Conservation (phyloP, 2,888 invertebrate genomes). For the Orthosia gracilis region DNA sequence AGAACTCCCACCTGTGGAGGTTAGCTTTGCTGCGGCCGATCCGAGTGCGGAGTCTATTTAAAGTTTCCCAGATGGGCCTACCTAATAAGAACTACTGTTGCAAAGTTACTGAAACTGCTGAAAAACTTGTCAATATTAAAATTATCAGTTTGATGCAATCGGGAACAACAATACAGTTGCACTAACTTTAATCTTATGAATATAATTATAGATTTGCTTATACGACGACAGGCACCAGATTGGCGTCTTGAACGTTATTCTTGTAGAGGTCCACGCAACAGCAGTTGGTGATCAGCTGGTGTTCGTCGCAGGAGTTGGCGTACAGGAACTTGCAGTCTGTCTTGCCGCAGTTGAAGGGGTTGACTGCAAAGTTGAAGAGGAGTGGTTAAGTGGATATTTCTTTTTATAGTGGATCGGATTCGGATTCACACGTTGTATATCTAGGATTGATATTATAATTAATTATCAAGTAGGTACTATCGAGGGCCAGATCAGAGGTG, state of each 20-base stretch:
- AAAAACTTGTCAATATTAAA: background rate
- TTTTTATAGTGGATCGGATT: background rate
- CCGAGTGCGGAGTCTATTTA: no score
- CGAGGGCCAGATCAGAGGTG: no score
- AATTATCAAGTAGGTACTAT: no score
- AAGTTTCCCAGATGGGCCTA: no score
- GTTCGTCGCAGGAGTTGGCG: slow-evolving; percentile 94
- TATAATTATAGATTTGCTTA: slow-evolving; percentile 23
- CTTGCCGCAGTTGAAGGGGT: slow-evolving; percentile 92
- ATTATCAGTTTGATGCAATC: slow-evolving; percentile 66
- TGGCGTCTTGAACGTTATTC: slow-evolving; percentile 68
- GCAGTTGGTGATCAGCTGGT: slow-evolving; percentile 93
- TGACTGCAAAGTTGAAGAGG: slow-evolving; percentile 72
- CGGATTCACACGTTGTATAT: background rate
- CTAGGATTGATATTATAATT: no score
- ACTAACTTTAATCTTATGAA: slow-evolving; percentile 29
- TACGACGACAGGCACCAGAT: slow-evolving; percentile 62
- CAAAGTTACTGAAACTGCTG: background rate
- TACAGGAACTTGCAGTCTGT: slow-evolving; percentile 94
- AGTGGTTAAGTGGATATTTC: background rate
- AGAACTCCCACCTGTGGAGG: no score
- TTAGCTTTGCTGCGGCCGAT: no score
- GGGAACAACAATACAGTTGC: slow-evolving; percentile 17
- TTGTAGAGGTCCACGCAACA: slow-evolving; percentile 92
- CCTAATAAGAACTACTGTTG: no score